Conservation (phyloP, 2,113 vertebrate genomes). For the Arvicanthis niloticus region DNA sequence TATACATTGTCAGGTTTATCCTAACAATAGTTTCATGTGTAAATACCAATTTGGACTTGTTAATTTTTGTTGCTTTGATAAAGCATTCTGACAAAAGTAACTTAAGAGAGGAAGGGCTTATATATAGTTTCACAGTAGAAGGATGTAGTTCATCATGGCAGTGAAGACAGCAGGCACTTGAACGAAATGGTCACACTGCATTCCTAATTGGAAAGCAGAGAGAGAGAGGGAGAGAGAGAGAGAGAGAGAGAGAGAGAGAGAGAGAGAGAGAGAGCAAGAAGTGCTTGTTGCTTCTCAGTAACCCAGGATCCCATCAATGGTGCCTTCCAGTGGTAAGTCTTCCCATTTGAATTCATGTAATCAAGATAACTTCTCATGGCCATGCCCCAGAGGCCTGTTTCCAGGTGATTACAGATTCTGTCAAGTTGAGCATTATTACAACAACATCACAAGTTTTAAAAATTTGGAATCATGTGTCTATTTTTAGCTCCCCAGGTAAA, state of each 20-base stretch:
- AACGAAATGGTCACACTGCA: background rate
- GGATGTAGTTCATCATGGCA: background rate
- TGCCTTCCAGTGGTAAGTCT: background rate
- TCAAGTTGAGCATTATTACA: background rate
- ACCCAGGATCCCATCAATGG: background rate
- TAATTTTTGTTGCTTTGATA: background rate
- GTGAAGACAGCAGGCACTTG: too few relatives aligned
- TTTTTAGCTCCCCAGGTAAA: background rate
- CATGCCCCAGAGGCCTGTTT: background rate
- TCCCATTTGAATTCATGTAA: background rate
- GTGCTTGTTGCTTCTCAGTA: background rate
- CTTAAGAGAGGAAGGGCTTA: background rate
- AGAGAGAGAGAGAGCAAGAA: too few relatives aligned
- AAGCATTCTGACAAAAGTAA: background rate
- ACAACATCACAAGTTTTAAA: background rate
- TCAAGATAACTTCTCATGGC: background rate
- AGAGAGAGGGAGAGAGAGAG: too few relatives aligned
- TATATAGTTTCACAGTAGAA: background rate
- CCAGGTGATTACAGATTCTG: too few relatives aligned
- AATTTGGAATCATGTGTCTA: background rate
- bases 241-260: too few relatives aligned
- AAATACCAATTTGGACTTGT: background rate
- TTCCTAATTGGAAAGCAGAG: background rate
- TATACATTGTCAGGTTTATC: background rate
- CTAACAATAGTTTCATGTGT: background rate